phyloP scores from a whole-genome alignment of 2,113 vertebrate genomes.

The Tinamus guttatus region DNA sequence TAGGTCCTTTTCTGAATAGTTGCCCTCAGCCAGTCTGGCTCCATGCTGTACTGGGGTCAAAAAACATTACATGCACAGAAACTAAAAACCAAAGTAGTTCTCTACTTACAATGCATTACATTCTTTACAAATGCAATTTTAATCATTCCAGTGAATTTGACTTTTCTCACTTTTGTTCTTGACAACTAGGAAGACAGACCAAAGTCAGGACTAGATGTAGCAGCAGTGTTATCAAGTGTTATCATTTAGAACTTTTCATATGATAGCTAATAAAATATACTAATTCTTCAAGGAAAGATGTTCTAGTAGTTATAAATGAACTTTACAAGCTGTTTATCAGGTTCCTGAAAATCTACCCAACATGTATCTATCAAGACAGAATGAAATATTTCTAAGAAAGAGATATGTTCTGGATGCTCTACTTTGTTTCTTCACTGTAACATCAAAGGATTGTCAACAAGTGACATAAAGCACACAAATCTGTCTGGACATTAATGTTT shows the following conservation, averaged over 20 bases:
- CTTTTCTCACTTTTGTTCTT: background rate
- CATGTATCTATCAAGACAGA: background rate
- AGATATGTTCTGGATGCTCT: background rate
- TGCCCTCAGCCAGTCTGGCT: background rate
- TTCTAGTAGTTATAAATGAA: background rate
- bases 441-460: background rate
- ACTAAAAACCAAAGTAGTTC: background rate
- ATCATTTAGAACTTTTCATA: background rate
- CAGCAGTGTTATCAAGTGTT: background rate
- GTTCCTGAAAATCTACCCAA: background rate
- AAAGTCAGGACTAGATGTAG: background rate
- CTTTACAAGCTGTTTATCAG: background rate
- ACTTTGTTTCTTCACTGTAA: background rate
- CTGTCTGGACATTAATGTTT: background rate
- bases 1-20: background rate
- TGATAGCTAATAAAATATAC: background rate
- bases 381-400: background rate
- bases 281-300: background rate
- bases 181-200: background rate
- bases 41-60: background rate
- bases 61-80: background rate
- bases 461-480: constrained; percentile 3
- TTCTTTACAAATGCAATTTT: background rate
- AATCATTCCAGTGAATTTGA: background rate
- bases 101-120: background rate